phyloP scores from a whole-genome alignment of 2,888 invertebrate species.

The Minunthozetes semirufus region DNA sequence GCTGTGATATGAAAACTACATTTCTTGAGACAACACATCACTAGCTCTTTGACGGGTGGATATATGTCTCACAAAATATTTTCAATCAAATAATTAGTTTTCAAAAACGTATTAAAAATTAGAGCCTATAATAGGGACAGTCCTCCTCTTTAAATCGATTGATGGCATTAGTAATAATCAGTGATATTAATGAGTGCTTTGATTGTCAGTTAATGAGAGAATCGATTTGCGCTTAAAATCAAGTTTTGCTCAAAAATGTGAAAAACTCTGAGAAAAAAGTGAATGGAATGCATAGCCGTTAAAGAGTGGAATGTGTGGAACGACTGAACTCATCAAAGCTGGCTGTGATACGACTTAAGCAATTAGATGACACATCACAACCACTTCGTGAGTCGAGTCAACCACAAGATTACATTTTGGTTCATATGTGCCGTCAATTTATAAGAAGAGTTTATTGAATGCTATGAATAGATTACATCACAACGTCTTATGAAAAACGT shows the following conservation, averaged over 20 bases:
- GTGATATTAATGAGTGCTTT: not conserved
- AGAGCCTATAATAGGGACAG: not conserved
- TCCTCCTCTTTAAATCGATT: not conserved
- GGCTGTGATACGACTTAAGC: constrained; percentile 83
- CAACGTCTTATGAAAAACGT: not conserved
- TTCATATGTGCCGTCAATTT: not conserved
- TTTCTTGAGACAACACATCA: constrained; percentile 58
- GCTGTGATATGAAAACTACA: constrained; percentile 79
- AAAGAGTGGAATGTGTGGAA: not conserved
- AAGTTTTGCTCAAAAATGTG: too few relatives aligned
- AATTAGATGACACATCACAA: constrained; percentile 64
- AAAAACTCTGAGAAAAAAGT: not conserved
- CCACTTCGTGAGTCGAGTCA: constrained; percentile 63
- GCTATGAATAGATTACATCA: not conserved
- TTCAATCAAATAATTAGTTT: not conserved
- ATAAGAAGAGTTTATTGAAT: not conserved
- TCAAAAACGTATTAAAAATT: not conserved
- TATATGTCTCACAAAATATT: constrained; percentile 12
- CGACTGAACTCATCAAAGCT: constrained; percentile 65
- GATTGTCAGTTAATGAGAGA: not conserved
- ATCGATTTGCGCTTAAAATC: not conserved
- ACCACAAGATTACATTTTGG: not conserved
- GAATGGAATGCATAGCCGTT: not conserved
- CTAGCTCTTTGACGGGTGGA: constrained; percentile 80
- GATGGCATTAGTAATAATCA: not conserved